Base-by-base conservation (phyloP, 1,140 invertebrate species). In the Diploscapter pachys region DNA sequence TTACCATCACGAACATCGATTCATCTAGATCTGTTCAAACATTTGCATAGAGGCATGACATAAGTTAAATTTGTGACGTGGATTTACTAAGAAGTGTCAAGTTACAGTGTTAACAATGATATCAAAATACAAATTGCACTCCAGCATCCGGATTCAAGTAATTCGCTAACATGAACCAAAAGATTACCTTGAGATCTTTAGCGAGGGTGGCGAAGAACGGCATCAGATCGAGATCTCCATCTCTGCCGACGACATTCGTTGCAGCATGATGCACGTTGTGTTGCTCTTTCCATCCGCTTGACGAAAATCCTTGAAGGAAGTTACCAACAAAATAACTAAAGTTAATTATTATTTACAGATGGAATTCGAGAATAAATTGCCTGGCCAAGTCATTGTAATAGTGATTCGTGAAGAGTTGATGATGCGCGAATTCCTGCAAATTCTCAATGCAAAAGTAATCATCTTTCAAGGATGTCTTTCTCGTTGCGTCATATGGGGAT, bases 191-290 rank as follows among this genome's bases (percentile, higher is more conserved):
- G 49, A 85, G 73, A 75, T 85, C 82, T 8, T 83, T 77, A 11
- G 75, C 81, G 31, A 85, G 80, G 3, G 83, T 85, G 31, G 83
- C 85, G 71, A 79, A 85, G 59, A 85, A 81, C 4, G 83, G 83
- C 75, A 85, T 72, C 56, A 85, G 65, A 68, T 85, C 83, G 49
- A 85, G 76, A 73, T 85, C 83, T 48, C 83, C 83, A 62, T 85
- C 83, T 67, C 83, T 55, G 49, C 80, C 82, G 8, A 85, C 79
- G 5, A 85, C 83, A 71, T 85, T 85, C 48, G 83, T 85, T 3
- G 83, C 83, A 53, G 83, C 83, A 61, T 85, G 83, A 72, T 85
- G 83, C n/a, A 86, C 78, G 71, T 85, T 85, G 71, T 85, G 83
- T 67, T 85, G 82, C 55, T 85, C 81, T 72, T 85, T 85, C 83